phyloP scores from a whole-genome alignment of 2,888 invertebrate species.

The Drosophila cognata region DNA sequence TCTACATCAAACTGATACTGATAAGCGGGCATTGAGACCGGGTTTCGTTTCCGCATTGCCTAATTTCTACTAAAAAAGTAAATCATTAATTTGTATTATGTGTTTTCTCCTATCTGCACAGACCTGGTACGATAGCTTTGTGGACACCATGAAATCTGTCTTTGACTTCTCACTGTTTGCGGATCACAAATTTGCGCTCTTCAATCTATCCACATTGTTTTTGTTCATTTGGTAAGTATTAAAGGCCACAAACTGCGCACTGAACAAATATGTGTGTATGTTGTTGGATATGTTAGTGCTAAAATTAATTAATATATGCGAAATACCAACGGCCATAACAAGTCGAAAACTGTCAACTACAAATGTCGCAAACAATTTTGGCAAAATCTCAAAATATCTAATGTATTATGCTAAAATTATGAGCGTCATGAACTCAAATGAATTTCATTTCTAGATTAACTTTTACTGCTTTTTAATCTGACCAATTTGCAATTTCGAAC shows the following conservation, averaged over 20 bases:
- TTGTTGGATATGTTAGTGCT: constrained; percentile 12
- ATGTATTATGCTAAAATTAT: constrained; percentile 13
- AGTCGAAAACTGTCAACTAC: constrained; percentile 40
- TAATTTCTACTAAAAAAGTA: constrained; percentile 8
- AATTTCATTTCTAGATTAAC: not conserved
- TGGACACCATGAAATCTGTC: constrained; percentile 89
- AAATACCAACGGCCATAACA: constrained; percentile 24
- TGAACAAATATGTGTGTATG: constrained; percentile 10
- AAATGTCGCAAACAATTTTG: constrained; percentile 47
- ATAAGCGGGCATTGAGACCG: constrained; percentile 52
- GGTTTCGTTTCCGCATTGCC: constrained; percentile 50
- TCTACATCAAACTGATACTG: constrained; percentile 49
- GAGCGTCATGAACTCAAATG: not conserved
- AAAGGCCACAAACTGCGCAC: constrained; percentile 48
- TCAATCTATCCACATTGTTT: constrained; percentile 94
- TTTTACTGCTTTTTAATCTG: not conserved
- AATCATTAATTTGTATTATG: constrained; percentile 10
- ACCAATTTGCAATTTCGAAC: not conserved
- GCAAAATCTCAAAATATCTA: constrained; percentile 46
- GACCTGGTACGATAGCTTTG: constrained; percentile 90
- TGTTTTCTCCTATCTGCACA: constrained; percentile 78
- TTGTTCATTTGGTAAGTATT: constrained; percentile 96
- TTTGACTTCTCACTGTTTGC: constrained; percentile 92
- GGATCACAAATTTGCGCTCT: constrained; percentile 91
- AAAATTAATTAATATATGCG: constrained; percentile 16